Conservation (phyloP, 1,140 invertebrate genomes). For the Choristoneura fumiferana region DNA sequence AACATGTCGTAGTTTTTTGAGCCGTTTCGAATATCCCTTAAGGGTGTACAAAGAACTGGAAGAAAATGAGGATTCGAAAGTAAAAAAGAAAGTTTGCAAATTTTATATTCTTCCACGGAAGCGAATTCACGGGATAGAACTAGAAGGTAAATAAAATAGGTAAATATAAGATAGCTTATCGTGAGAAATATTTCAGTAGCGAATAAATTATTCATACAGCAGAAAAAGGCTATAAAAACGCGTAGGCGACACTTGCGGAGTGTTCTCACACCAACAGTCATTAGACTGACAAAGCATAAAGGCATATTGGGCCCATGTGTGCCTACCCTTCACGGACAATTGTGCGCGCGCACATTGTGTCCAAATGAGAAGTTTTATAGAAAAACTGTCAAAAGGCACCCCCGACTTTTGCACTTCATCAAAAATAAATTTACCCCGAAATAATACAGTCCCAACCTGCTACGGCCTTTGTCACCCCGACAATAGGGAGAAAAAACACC, state of each 20-base stretch:
- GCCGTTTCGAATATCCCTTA: too few relatives aligned
- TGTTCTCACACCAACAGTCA: constrained; percentile 59
- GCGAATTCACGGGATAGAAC: too few relatives aligned
- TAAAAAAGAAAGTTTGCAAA: too few relatives aligned
- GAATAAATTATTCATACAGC: constrained; percentile 22
- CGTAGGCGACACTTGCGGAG: constrained; percentile 32
- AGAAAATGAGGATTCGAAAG: too few relatives aligned
- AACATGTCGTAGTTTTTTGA: too few relatives aligned
- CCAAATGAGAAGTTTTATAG: constrained; percentile 43
- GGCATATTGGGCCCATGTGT: constrained; percentile 71
- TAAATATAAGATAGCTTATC: constrained; percentile 3
- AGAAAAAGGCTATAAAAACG: constrained; percentile 21
- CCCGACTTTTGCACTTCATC: constrained; percentile 73
- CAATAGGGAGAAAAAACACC: constrained; percentile 49
- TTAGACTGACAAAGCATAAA: constrained; percentile 58
- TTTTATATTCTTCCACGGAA: too few relatives aligned
- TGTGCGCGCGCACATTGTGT: constrained; percentile 44
- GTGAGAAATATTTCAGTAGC: constrained; percentile 32
- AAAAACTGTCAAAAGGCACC: constrained; percentile 56
- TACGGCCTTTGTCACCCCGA: constrained; percentile 45
- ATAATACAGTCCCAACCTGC: constrained; percentile 63
- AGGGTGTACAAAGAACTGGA: too few relatives aligned
- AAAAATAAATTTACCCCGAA: constrained; percentile 69
- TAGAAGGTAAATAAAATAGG: not conserved
- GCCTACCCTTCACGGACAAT: constrained; percentile 54